Evolutionary conservation across 92 coral and sea anemone species (phyloP).

Genomic region (Parazoanthus darwini): DNA sequence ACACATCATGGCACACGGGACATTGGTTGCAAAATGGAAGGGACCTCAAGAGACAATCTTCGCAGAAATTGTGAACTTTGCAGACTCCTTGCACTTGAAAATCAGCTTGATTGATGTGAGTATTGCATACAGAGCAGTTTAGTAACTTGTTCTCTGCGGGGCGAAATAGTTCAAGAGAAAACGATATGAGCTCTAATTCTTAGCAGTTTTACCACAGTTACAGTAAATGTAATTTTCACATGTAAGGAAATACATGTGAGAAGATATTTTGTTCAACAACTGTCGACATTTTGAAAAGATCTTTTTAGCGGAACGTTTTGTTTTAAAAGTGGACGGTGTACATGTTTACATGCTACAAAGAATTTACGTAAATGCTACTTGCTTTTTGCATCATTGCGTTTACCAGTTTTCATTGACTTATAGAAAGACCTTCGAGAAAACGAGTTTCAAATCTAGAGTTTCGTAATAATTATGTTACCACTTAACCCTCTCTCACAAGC

Average conservation of each 20-base stretch:
- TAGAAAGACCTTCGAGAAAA: no score
- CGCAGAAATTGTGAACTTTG: slow-evolving; percentile 17
- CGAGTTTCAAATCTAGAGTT: no score
- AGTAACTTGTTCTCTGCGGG: neutral
- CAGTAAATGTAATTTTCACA: neutral
- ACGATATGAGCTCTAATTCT: neutral
- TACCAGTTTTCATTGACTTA: no score
- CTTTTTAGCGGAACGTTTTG: neutral
- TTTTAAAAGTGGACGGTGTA: no score
- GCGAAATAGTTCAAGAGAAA: neutral
- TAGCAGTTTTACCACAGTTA: neutral
- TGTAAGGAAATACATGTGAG: no score
- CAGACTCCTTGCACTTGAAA: neutral
- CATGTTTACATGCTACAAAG: no score
- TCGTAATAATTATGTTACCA: no score
- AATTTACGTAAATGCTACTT: no score
- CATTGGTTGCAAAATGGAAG: slow-evolving; percentile 22
- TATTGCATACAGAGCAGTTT: slow-evolving; percentile 4
- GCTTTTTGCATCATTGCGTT: no score
- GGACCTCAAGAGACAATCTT: neutral
- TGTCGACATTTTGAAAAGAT: neutral
- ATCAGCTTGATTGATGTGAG: neutral
- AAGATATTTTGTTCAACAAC: neutral
- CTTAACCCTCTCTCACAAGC: no score
- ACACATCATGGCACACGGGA: slow-evolving; percentile 28